Conservation (phyloP, 1,140 invertebrate species). For the Venustaconcha ellipsiformis region DNA sequence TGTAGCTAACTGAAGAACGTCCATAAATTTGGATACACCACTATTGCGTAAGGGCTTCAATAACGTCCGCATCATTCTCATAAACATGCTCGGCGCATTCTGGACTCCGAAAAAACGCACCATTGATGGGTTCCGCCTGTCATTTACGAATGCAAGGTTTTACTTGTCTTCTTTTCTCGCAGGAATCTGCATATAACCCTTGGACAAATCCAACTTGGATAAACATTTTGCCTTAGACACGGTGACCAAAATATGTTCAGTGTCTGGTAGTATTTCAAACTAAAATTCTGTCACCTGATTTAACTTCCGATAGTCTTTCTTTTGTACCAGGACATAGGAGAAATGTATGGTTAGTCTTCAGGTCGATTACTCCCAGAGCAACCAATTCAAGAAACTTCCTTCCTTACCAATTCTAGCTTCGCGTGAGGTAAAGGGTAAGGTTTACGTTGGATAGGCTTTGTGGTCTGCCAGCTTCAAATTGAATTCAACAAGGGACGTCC, state of each 20-base stretch:
- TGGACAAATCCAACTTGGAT: constrained; percentile 34
- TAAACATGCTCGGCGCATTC: constrained; percentile 4
- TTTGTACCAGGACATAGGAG: constrained; percentile 46
- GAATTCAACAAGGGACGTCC: no score
- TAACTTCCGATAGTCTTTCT: constrained; percentile 43
- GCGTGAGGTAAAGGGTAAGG: no score
- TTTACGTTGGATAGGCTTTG: no score
- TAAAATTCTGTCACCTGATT: constrained; percentile 45
- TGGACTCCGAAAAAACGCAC: constrained; percentile 23
- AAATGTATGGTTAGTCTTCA: constrained; percentile 45
- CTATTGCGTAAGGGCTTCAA: constrained; percentile 11
- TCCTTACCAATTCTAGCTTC: no score
- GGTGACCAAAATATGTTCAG: constrained; percentile 44
- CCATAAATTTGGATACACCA: constrained; percentile 8
- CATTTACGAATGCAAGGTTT: no score
- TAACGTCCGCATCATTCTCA: constrained; percentile 5
- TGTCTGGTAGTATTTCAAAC: constrained; percentile 43
- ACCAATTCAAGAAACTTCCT: constrained; percentile 6
- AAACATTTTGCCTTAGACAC: constrained; percentile 37
- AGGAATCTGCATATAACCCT: constrained; percentile 65
- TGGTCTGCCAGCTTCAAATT: no score
- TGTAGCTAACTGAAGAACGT: not conserved
- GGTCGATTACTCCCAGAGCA: constrained; percentile 30
- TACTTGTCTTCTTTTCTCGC: constrained; percentile 55
- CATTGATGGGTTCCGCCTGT: constrained; percentile 22